Conservation (phyloP, 2,113 vertebrate genomes). For the Madoqua kirkii region DNA sequence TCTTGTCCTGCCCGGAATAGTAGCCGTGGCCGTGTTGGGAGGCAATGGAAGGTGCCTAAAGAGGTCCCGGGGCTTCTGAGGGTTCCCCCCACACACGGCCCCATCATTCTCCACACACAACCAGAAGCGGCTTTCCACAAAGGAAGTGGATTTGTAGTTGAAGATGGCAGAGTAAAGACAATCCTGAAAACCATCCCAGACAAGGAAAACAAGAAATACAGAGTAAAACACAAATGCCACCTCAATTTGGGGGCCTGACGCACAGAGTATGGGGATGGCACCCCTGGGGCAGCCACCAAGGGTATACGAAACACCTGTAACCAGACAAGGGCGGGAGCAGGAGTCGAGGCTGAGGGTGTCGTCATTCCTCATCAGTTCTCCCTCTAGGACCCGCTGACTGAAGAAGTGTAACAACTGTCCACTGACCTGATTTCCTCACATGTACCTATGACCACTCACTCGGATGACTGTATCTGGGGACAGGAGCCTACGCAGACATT, state of each 20-base stretch:
- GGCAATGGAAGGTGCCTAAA: not conserved
- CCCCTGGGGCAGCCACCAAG: not conserved
- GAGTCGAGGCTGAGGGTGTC: not conserved
- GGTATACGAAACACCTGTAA: not conserved
- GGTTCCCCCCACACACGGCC: rapidly evolving
- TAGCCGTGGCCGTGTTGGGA: not conserved
- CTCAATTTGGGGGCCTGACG: not conserved
- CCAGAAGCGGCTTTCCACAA: not conserved
- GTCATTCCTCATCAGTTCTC: not conserved
- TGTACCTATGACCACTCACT: not conserved
- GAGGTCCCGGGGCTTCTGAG: not conserved
- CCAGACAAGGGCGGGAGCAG: not conserved
- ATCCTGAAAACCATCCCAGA: not conserved
- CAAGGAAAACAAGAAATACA: not conserved
- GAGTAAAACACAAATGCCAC: not conserved
- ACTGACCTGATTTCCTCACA: not conserved
- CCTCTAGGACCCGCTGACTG: not conserved
- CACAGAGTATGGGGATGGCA: not conserved
- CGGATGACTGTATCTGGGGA: not conserved
- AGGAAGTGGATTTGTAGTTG: not conserved
- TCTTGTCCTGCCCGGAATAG: rapidly evolving
- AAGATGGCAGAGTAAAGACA: not conserved
- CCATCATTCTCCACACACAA: not conserved
- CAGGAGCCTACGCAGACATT: not conserved
- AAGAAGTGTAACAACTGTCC: not conserved